A percentile compares a stretch with the other conserved stretches of the same genome.
These are phyloP conservation scores for Synergus gifuensis DNA, from an alignment of 2,888 invertebrate genomes.

Conservation along the genomic window DNA sequence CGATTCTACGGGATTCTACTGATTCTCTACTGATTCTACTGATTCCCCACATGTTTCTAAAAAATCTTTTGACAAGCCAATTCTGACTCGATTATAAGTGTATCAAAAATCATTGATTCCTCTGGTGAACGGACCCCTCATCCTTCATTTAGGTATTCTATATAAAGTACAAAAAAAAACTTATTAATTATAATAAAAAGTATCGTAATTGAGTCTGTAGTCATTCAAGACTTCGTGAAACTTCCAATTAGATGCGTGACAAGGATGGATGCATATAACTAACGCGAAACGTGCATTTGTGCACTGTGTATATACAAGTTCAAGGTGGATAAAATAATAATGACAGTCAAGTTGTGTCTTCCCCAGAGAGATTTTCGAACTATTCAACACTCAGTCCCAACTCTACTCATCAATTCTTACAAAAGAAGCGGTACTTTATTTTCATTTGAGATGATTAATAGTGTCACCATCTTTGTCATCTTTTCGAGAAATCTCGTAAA, in stretches of 20 bases:
- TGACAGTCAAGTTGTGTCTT: conserved; percentile 2
- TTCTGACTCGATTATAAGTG: too few species aligned
- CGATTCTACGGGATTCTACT: too few species aligned
- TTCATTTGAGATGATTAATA: conserved; percentile 37
- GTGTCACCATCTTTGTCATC: conserved; percentile 21
- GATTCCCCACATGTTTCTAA: too few species aligned
- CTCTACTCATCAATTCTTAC: conserved; percentile 3
- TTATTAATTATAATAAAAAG: conserved; percentile 21
- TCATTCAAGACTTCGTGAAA: conserved; percentile 17
- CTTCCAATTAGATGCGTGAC: conserved; percentile 21
- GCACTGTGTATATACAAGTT: not conserved
- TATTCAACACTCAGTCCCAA: not conserved
- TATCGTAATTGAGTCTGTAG: conserved; percentile 20
- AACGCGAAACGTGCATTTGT: not conserved
- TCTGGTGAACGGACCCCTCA: too few species aligned
- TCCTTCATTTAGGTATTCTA: too few species aligned
- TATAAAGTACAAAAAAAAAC: not conserved
- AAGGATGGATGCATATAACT: not conserved
- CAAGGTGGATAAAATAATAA: conserved; percentile 33
- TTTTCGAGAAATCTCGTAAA: conserved; percentile 38
- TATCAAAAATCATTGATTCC: too few species aligned
- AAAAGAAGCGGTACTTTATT: conserved; percentile 23
- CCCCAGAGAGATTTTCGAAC: conserved; percentile 13
- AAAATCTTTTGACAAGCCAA: too few species aligned
- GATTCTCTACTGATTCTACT: too few species aligned